Evolutionary conservation across 2,888 invertebrate genomes (phyloP).

Genomic region (Agonopterix arenella): DNA sequence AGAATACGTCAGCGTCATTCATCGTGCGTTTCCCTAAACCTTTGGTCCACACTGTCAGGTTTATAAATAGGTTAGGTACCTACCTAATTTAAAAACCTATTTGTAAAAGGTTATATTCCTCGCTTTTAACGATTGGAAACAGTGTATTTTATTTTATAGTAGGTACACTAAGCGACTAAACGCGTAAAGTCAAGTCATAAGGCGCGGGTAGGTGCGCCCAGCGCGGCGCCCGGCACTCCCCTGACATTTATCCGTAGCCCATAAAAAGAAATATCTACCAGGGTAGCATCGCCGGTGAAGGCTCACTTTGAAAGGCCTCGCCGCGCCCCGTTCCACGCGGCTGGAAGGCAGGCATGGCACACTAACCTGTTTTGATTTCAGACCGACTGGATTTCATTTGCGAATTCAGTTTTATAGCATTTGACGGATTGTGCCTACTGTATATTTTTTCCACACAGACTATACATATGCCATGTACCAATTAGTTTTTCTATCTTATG

Average conservation of each 20-base stretch:
- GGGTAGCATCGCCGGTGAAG: slow-evolving; percentile 52
- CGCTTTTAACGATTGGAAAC: slow-evolving; percentile 21
- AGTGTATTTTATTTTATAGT: slow-evolving; percentile 20
- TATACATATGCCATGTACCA: too few relatives aligned
- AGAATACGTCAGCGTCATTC: too few relatives aligned
- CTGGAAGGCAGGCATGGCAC: slow-evolving; percentile 28
- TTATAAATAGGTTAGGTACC: too few relatives aligned
- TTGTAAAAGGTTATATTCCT: not conserved
- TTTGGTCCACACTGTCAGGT: too few relatives aligned
- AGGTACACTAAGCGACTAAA: slow-evolving; percentile 6
- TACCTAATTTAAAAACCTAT: too few relatives aligned
- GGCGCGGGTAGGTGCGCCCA: slow-evolving; percentile 38
- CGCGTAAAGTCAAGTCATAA: slow-evolving; percentile 45
- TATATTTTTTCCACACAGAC: too few relatives aligned
- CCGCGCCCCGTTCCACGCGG: slow-evolving; percentile 50
- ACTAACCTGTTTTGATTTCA: slow-evolving; percentile 51
- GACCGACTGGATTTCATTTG: slow-evolving; percentile 4
- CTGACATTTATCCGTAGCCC: slow-evolving; percentile 71
- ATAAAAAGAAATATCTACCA: slow-evolving; percentile 74
- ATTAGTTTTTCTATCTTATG: too few relatives aligned
- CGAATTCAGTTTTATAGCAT: not conserved
- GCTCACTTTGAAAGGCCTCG: slow-evolving; percentile 61
- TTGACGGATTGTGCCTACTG: not conserved
- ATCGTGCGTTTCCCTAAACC: too few relatives aligned
- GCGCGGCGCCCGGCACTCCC: slow-evolving; percentile 49